Conservation (phyloP, 37 sponge, comb jelly and placozoan species). For the Cladorhizidae sp. region DNA sequence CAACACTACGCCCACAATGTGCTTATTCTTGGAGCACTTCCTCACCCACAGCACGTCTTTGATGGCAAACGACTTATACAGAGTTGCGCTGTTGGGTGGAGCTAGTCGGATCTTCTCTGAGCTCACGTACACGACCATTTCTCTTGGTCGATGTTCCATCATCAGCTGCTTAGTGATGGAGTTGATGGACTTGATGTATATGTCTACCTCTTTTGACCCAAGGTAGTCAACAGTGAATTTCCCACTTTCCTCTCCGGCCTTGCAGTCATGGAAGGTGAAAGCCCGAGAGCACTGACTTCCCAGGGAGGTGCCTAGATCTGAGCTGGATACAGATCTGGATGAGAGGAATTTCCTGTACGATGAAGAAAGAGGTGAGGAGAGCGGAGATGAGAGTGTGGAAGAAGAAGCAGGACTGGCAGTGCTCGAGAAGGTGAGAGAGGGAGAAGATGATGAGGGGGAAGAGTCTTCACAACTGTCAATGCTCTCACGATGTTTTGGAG, state of each 20-base stretch:
- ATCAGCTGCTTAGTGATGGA: slow-evolving; percentile 34
- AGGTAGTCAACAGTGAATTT: slow-evolving; percentile 46
- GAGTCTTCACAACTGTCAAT: background rate
- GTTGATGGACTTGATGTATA: slow-evolving; percentile 24
- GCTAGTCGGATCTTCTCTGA: slow-evolving; percentile 57
- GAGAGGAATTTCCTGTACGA: background rate
- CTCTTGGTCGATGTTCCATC: slow-evolving; percentile 10
- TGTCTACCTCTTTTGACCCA: slow-evolving; percentile 50
- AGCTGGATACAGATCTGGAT: slow-evolving; percentile 4
- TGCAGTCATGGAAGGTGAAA: slow-evolving; percentile 32
- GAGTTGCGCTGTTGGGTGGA: slow-evolving; percentile 40
- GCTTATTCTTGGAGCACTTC: slow-evolving; percentile 62
- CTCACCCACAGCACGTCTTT: slow-evolving; percentile 41
- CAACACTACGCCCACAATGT: slow-evolving; percentile 54
- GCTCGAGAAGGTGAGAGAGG: background rate
- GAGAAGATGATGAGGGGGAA: background rate
- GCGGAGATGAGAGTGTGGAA: background rate
- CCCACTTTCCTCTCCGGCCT: slow-evolving; percentile 30
- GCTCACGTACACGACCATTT: slow-evolving; percentile 54
- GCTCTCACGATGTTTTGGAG: background rate
- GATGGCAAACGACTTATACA: slow-evolving; percentile 70
- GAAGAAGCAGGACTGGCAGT: too few relatives aligned
- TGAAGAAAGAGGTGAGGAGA: too few relatives aligned
- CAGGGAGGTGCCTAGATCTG: background rate
- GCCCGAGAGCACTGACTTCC: background rate